Evolutionary conservation across 2,113 vertebrate species (phyloP).

Genomic region (Pelecanus crispus): DNA sequence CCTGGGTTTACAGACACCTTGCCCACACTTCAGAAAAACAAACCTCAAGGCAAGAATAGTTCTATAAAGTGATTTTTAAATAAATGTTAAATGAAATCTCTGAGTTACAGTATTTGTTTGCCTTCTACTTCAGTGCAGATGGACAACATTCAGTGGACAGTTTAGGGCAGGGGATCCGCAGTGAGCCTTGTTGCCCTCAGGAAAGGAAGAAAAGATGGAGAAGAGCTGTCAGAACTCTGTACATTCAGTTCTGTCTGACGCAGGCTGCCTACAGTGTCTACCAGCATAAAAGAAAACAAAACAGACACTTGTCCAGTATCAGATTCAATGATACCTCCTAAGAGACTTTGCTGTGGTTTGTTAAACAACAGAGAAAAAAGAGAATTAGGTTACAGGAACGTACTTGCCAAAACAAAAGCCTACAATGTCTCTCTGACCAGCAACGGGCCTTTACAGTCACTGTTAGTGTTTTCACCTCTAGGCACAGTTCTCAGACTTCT

Average conservation of each 20-base stretch:
- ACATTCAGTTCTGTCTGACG: not conserved
- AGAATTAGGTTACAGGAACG: not conserved
- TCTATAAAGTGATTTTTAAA: conserved; percentile 2
- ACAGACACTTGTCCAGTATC: not conserved
- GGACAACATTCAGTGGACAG: not conserved
- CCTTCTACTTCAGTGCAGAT: not conserved
- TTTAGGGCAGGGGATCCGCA: not conserved
- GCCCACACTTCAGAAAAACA: not conserved
- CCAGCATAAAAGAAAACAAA: conserved; percentile 19
- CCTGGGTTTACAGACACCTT: not conserved
- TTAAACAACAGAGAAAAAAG: conserved; percentile 1
- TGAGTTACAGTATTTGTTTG: not conserved
- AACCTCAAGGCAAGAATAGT: not conserved
- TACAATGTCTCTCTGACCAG: not conserved
- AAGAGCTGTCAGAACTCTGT: not conserved
- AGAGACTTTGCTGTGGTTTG: not conserved
- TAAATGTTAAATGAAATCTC: not conserved
- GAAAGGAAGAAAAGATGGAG: not conserved
- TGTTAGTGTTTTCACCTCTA: not conserved
- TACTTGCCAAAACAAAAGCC: not conserved
- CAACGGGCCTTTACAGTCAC: not conserved
- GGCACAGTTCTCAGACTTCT: not conserved
- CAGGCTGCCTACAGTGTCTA: not conserved
- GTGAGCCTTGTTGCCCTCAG: not conserved
- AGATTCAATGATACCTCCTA: not conserved